Percentiles rank a stretch among this genome's conserved stretches.
Conservation (phyloP, 2,888 invertebrate species). For the Lacanobia oleracea region DNA sequence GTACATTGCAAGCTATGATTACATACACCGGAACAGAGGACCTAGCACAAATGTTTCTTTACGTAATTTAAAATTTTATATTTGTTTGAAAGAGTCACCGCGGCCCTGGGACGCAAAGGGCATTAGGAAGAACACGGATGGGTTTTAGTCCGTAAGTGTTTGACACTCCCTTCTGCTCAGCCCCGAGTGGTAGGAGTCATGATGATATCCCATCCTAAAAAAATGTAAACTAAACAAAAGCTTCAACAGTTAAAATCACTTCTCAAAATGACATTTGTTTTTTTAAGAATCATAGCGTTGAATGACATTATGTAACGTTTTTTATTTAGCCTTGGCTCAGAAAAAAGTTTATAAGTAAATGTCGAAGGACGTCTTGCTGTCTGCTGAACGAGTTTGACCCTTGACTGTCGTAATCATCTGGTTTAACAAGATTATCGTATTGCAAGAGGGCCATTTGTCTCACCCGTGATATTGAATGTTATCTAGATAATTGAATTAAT, state of each 20-base stretch:
- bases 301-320: neutral
- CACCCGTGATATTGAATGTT: slow-evolving; percentile 25
- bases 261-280: neutral
- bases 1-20: no score
- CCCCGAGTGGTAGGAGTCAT: no score
- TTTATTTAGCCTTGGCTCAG: neutral
- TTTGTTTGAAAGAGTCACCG: no score
- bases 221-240: no score
- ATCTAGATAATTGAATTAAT: slow-evolving; percentile 29
- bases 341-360: neutral
- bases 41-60: no score
- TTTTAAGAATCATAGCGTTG: neutral
- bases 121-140: no score
- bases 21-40: no score
- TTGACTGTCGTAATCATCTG: neutral
- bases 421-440: neutral
- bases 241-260: neutral
- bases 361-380: neutral
- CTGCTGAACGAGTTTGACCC: neutral
- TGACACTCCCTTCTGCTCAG: no score
- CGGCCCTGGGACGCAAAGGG: no score
- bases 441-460: slow-evolving; percentile 13
- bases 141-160: no score
- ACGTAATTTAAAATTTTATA: no score
- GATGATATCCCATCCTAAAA: no score